Evolutionary conservation across 2,797 vertebrate genomes (phyloP), one percentile per base, ranked within the genome.

Genomic region (Moxostoma hubbsi): DNA sequence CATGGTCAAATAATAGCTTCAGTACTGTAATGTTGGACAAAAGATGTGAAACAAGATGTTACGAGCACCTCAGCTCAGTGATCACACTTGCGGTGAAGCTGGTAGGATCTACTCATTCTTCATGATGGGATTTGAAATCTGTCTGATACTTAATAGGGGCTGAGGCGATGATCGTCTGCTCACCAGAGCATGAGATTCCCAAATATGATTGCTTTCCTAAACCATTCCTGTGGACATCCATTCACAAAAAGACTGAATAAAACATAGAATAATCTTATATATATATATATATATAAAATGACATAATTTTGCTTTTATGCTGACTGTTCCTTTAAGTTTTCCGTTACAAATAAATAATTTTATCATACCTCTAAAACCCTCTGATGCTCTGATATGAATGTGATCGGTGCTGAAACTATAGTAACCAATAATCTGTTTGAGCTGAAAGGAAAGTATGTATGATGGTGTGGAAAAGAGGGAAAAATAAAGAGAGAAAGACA

Each of bases 361-460:
- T 36, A 36, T 36, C 36, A 36, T 36, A 3, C 36, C 51, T 54
- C 51, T 66, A 10, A 15, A 75, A 54, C 12, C 11, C 16, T 24
- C 15, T 61, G 70, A 73, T 47, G 24, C 15, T 15, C 12, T 57
- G 63, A 58, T 15, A 57, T 54, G 50, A 75, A 75, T 66, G 57
- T 0, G 85, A 92, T 90, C 87, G 89, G 86, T 89, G 91, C 88
- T 88, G 94, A 95, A 95, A 93, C 93, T 93, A 93, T 92, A 94
- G 93, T 93, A 93, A 94, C 93, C 93, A 93, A 93, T 94, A 94
- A 93, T 94, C 90, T 90, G 87, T 91, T 94, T 92, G 91, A 89
- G 90, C 89, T 94, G 91, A 94, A 94, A 92, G 87, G 90, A 93
- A 95, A 94, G 91, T 93, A 93, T 94, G 92, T 91, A 91, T 94